Conservation (phyloP, 2,113 vertebrate genomes). For the Otis tarda region DNA sequence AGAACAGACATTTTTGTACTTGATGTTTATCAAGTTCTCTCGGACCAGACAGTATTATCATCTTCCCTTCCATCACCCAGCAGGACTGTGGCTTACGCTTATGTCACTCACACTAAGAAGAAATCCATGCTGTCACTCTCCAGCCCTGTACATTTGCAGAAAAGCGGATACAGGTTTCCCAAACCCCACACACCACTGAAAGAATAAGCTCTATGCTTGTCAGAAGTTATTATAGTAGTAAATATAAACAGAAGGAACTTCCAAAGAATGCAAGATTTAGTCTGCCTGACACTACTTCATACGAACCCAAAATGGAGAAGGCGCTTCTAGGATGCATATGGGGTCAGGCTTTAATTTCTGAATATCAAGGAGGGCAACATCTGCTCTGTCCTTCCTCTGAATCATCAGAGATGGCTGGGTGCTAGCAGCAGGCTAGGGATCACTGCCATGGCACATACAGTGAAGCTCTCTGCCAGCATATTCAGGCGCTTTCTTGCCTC, state of each 20-base stretch:
- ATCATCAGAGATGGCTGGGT: background rate
- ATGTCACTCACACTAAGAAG: background rate
- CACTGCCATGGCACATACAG: rapidly evolving
- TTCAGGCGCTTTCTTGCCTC: rapidly evolving
- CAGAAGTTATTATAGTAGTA: background rate
- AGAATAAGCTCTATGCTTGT: background rate
- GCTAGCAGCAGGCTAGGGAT: background rate
- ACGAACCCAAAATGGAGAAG: background rate
- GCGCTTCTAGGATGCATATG: background rate
- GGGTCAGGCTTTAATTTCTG: background rate
- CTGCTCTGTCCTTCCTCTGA: background rate
- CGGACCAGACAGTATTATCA: background rate
- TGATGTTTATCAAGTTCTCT: conserved; percentile 13
- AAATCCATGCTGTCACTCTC: background rate
- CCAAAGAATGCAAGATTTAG: background rate
- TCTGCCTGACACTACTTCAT: background rate
- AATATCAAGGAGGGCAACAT: background rate
- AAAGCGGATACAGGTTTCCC: background rate
- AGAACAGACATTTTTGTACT: background rate
- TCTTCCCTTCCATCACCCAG: background rate
- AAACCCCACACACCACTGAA: background rate
- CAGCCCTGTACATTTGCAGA: background rate
- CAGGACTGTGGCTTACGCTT: background rate
- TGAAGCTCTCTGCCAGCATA: background rate
- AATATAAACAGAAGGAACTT: conserved; percentile 24